A percentile compares a stretch with the other conserved stretches of the same genome.
Evolutionary conservation across 2,797 vertebrate genomes (phyloP).

Genomic region (Chaenodraco wilsoni): DNA sequence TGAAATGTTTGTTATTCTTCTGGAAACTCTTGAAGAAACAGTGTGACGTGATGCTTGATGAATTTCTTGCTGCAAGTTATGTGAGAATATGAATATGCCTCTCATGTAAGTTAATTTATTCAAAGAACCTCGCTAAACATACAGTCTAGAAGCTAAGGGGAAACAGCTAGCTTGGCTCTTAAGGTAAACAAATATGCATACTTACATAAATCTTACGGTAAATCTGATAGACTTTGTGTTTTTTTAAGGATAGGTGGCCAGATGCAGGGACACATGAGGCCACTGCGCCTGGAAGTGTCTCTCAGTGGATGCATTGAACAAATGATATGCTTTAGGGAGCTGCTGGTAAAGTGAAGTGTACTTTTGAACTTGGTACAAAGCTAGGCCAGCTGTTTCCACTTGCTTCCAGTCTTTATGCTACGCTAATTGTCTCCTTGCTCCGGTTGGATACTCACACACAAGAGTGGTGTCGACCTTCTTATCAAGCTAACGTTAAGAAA

Average conservation of each 20-base stretch:
- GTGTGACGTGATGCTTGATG: neutral
- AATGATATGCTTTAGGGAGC: neutral
- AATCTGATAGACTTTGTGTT: neutral
- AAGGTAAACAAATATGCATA: neutral
- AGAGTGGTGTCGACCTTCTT: conserved; percentile 13
- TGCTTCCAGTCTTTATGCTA: conserved; percentile 15
- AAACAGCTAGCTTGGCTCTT: neutral
- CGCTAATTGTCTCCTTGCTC: conserved; percentile 24
- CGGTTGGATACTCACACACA: neutral
- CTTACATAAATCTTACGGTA: neutral
- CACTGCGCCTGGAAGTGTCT: neutral
- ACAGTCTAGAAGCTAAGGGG: neutral
- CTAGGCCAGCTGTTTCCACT: conserved; percentile 16
- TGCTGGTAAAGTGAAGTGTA: neutral
- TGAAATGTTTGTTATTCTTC: neutral
- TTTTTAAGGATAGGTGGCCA: neutral
- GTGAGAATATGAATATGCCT: too few relatives aligned
- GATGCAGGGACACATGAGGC: neutral
- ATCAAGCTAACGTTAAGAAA: conserved; percentile 10
- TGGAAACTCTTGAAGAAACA: neutral
- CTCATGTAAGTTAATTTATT: too few relatives aligned
- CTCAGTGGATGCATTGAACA: neutral
- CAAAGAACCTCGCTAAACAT: neutral
- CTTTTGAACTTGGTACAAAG: conserved; percentile 8
- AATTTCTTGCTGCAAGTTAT: too few relatives aligned